Base-by-base conservation (phyloP, 1,140 invertebrate genomes). In the Philotrypesis tridentata region DNA sequence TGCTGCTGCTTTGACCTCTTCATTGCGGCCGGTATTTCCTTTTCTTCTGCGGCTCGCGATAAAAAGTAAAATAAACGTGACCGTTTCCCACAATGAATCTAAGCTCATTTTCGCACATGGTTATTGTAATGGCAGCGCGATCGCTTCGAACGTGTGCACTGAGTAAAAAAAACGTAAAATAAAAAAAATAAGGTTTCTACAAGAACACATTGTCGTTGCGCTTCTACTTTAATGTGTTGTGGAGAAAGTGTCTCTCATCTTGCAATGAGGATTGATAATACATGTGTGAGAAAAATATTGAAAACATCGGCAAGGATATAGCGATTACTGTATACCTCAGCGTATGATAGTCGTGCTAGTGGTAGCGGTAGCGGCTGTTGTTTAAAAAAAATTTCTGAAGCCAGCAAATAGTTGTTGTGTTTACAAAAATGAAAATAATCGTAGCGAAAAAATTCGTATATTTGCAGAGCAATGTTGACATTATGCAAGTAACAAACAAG, bases 401-500 rank as follows among this genome's bases (percentile, higher is more conserved):
- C 9, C 3, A 29, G 61, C 61, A 65, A 65, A 60, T 6, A 60
- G 14, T n/a, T 21, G 2, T 21, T 21, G 2, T 21, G n/a, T 8
- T 60, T 60, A 65, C 17, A 27, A 65, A n/a, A 37, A 37, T 9
- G 33, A 65, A 70, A 70, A 70, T 70, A 70, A 70, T 37, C 48
- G 17, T n/a, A 31, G 67, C 31, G 27, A 70, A 70, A 55, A 72
- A 27, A 43, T 72, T 37, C 33, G 33, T 27, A 48, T 72, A 21
- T 27, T 43, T 27, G 70, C 23, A 72, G 23, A 23, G 70, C 1
- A 65, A 65, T 65, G 25, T 70, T 70, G 67, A 37, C 67, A 65
- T 65, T 63, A 63, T 25, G n/a, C 61, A 65, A 21, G 17, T 55
- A 55, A n/a, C 21, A 55, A 55, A 55, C 3, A 21, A n/a, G 4